Percentiles rank a stretch among this genome's conserved stretches.
Evolutionary conservation across 2,797 vertebrate species (phyloP).

Genomic region (Siniperca scherzeri): DNA sequence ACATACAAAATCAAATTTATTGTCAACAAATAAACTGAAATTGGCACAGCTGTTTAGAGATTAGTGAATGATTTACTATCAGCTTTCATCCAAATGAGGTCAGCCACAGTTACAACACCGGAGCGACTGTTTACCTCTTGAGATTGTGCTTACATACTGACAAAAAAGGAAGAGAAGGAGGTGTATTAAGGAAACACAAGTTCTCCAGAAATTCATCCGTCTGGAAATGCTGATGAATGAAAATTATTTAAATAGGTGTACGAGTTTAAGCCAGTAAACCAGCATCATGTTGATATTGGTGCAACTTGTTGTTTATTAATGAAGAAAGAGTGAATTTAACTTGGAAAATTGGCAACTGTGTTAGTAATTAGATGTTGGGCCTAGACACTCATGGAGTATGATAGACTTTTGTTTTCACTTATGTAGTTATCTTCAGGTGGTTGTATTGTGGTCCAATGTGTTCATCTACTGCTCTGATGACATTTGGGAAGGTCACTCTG

Average conservation of each 20-base stretch:
- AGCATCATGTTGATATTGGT: not conserved
- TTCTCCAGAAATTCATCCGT: not conserved
- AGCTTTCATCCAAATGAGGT: conserved; percentile 22
- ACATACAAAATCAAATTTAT: not conserved
- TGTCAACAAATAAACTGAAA: conserved; percentile 6
- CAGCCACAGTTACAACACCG: not conserved
- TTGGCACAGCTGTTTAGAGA: conserved; percentile 6
- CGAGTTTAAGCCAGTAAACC: not conserved
- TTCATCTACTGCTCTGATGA: conserved; percentile 3
- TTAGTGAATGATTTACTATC: conserved; percentile 24
- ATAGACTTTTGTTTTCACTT: not conserved
- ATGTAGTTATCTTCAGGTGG: not conserved
- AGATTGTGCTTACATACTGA: not conserved
- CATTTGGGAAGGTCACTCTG: not conserved
- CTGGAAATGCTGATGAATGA: not conserved
- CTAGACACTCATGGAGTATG: not conserved
- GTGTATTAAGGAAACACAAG: conserved; percentile 1
- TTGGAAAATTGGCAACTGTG: not conserved
- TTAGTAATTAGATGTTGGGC: not conserved
- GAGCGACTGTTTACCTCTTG: conserved; percentile 10
- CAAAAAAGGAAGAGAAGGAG: not conserved
- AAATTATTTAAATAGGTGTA: not conserved
- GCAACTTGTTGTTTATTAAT: not conserved
- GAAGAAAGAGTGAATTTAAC: not conserved
- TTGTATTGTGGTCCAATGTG: not conserved